Conservation (phyloP, 2,888 invertebrate genomes). For the Dione vanillae region DNA sequence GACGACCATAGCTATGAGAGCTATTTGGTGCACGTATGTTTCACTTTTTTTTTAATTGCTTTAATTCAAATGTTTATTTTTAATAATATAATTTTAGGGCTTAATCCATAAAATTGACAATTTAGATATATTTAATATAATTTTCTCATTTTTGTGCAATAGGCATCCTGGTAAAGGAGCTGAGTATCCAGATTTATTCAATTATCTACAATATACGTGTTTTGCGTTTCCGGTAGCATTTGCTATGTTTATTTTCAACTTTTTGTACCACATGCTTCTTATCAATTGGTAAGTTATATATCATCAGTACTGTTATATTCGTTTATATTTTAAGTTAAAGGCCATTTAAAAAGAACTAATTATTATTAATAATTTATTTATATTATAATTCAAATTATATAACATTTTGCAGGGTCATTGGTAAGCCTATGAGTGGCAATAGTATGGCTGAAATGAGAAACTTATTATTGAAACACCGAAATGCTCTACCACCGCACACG, state of each 20-base stretch:
- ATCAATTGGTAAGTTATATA: slow-evolving; percentile 52
- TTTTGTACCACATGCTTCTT: slow-evolving; percentile 57
- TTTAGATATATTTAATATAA: not conserved
- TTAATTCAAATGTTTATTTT: too few species aligned
- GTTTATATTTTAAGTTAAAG: too few species aligned
- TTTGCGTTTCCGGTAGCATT: slow-evolving; percentile 65
- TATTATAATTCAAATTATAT: not conserved
- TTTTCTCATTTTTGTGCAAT: slow-evolving; percentile 28
- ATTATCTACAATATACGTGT: slow-evolving; percentile 64
- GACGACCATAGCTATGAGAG: slow-evolving; percentile 55
- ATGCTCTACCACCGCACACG: slow-evolving; percentile 51
- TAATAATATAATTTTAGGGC: too few species aligned
- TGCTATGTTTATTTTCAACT: slow-evolving; percentile 58
- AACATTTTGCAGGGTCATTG: slow-evolving; percentile 47
- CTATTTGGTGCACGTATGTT: slow-evolving; percentile 59
- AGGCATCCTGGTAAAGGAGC: slow-evolving; percentile 38
- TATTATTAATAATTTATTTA: slow-evolving; percentile 6
- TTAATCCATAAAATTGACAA: too few species aligned
- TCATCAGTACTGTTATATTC: too few species aligned
- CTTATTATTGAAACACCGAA: slow-evolving; percentile 49
- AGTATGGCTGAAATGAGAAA: slow-evolving; percentile 53
- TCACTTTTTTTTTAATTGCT: not conserved
- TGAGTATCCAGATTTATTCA: slow-evolving; percentile 64
- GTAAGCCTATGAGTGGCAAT: slow-evolving; percentile 50
- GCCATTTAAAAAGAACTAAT: not conserved